A percentile compares a stretch with the other conserved stretches of the same genome.
Conservation (phyloP, 2,113 vertebrate species). For the Plecotus auritus region DNA sequence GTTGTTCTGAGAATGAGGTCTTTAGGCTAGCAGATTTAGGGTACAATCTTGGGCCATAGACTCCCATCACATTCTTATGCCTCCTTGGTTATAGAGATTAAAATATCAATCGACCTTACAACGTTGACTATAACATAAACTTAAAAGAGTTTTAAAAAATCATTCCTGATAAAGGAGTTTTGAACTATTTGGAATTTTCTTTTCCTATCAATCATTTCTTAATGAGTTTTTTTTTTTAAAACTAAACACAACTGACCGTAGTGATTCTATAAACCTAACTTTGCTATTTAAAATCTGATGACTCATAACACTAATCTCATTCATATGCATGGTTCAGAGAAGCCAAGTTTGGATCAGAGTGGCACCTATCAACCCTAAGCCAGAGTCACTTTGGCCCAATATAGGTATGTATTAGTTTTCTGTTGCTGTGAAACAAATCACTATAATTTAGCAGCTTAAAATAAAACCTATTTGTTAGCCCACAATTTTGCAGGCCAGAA, state of each 20-base stretch:
- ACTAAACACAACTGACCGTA: not conserved
- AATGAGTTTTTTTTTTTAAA: not conserved
- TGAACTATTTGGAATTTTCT: not conserved
- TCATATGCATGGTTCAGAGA: not conserved
- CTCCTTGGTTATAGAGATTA: constrained; percentile 4
- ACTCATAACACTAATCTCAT: not conserved
- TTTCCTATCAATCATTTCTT: constrained; percentile 2
- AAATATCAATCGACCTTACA: constrained; percentile 30
- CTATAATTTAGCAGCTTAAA: not conserved
- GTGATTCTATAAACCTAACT: not conserved
- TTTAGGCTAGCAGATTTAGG: not conserved
- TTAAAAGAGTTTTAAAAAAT: not conserved
- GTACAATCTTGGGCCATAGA: not conserved
- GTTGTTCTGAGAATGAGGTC: not conserved
- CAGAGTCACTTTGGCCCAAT: not conserved
- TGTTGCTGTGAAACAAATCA: not conserved
- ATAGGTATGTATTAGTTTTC: not conserved
- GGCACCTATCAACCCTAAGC: not conserved
- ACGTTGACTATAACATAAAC: not conserved
- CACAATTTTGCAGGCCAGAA: not conserved
- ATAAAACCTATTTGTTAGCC: not conserved
- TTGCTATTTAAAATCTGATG: not conserved
- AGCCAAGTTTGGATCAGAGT: not conserved
- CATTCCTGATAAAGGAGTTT: not conserved
- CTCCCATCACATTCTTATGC: not conserved